Base-by-base conservation (phyloP, 2,113 vertebrate genomes). In the Natator depressus region DNA sequence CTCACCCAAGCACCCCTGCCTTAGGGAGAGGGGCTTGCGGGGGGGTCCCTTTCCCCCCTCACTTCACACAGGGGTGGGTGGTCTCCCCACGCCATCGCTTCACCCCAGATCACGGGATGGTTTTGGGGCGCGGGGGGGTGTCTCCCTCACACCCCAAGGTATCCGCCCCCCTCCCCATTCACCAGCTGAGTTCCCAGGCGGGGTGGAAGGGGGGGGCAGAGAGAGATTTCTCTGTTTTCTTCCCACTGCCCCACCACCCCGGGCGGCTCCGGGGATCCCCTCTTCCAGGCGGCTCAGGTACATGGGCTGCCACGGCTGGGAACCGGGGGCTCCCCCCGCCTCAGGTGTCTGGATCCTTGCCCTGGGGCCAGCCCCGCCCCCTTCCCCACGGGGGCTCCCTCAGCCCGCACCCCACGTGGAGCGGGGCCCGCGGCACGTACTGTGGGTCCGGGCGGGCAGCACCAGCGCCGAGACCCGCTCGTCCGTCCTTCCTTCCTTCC, bases 121-220 rank as follows among this genome's bases (percentile, higher is more conserved):
- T 5, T 17, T 54, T 2, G 51, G 4, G 13, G 3, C 13, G n/a
- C 42, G n/a, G 53, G 4, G 19, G 2, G 10, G 35, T 8, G 16
- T 22, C 27, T 5, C 90, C 80, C 62, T 89, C 81, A 50, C 31
- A 89, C 54, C 91, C 94, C 24, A 57, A 25, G 55, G 25, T 24
- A 9, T 10, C 20, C 5, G 5, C 51, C 17, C 51, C 20, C 19
- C 6, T 1, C 22, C 54, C 55, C 55, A 13, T 5, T 29, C 57
- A 27, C 27, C 27, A 59, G 27, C 57, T 59, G 57, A 59, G 27
- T 1, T 4, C 57, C 53, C 1, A 5, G 13, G 10, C 29, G 17
- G 10, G 35, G 7, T 22, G 50, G 16, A 1, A 8, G 29, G 29
- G 69, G 12, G 9, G 49, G 49, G 49, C 10, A 51, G 50, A 16